These are phyloP conservation scores for Pterocles orientalis DNA, from an alignment of 2,113 vertebrate genomes.

Conservation along the genomic window DNA sequence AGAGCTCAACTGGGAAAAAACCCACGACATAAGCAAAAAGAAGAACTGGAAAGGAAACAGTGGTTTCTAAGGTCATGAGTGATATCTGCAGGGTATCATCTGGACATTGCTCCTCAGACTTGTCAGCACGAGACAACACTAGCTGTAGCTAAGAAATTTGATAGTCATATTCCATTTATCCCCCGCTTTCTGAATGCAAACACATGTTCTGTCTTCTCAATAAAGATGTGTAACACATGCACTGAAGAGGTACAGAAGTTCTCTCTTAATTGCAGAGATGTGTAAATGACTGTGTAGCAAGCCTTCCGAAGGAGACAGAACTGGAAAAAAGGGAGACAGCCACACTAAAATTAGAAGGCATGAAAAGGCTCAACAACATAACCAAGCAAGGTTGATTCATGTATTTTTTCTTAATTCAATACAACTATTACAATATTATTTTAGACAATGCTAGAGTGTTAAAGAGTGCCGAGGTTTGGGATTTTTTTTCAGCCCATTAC, in stretches of 20 bases:
- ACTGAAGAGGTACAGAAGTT: background rate
- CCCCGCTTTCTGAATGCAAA: background rate
- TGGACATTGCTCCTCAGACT: background rate
- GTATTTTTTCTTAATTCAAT: background rate
- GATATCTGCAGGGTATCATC: background rate
- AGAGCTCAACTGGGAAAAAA: background rate
- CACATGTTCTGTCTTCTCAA: slow-evolving; percentile 16
- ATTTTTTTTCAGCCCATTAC: background rate
- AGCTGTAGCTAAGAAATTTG: background rate
- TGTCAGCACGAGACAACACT: background rate
- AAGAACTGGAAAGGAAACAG: background rate
- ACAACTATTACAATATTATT: background rate
- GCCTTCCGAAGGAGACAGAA: background rate
- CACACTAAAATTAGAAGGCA: background rate
- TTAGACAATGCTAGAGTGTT: background rate
- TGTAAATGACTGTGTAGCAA: background rate
- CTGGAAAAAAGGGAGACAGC: background rate
- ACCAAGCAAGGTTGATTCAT: background rate
- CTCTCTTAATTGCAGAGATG: background rate
- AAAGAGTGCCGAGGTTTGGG: background rate
- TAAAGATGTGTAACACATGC: background rate
- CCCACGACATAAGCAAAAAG: background rate
- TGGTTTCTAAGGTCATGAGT: background rate
- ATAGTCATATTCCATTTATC: background rate
- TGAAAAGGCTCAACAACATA: background rate